phyloP scores from a whole-genome alignment of 2,888 invertebrate genomes.

The Nysson spinosus region DNA sequence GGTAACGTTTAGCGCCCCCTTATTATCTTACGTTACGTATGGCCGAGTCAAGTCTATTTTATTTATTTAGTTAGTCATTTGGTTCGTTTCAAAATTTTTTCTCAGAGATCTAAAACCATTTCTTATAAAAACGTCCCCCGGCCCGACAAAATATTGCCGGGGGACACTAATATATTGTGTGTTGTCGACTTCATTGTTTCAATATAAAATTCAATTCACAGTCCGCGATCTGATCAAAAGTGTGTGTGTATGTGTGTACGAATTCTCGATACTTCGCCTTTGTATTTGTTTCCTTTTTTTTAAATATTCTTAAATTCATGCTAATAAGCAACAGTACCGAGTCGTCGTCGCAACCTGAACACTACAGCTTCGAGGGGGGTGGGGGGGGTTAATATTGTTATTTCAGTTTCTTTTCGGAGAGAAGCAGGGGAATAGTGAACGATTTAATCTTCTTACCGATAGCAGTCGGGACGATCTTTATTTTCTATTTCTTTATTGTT shows the following conservation, averaged over 20 bases:
- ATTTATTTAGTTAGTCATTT: slow-evolving; percentile 64
- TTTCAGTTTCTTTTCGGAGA: slow-evolving; percentile 18
- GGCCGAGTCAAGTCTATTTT: slow-evolving; percentile 71
- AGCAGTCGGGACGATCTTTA: slow-evolving; percentile 54
- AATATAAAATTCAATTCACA: slow-evolving; percentile 73
- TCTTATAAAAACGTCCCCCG: slow-evolving; percentile 75
- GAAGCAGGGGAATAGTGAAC: slow-evolving; percentile 39
- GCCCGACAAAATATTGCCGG: slow-evolving; percentile 76
- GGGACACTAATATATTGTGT: slow-evolving; percentile 70
- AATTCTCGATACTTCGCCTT: slow-evolving; percentile 33
- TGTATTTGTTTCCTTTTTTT: slow-evolving; percentile 15
- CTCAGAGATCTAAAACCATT: slow-evolving; percentile 72
- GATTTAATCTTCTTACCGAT: slow-evolving; percentile 53
- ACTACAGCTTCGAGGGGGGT: slow-evolving; percentile 67
- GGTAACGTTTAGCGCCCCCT: slow-evolving; percentile 28
- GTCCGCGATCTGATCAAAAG: slow-evolving; percentile 68
- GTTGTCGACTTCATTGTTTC: slow-evolving; percentile 56
- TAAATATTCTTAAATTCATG: not conserved
- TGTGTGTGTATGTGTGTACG: too few relatives aligned
- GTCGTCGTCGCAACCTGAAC: slow-evolving; percentile 73
- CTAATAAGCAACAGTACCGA: slow-evolving; percentile 42
- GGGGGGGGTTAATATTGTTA: slow-evolving; percentile 5
- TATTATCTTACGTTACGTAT: slow-evolving; percentile 67
- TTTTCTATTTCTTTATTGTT: slow-evolving; percentile 21
- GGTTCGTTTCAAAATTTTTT: slow-evolving; percentile 65